These are phyloP conservation scores for Euproctis similis DNA, from an alignment of 2,888 invertebrate species.

Conservation along the genomic window DNA sequence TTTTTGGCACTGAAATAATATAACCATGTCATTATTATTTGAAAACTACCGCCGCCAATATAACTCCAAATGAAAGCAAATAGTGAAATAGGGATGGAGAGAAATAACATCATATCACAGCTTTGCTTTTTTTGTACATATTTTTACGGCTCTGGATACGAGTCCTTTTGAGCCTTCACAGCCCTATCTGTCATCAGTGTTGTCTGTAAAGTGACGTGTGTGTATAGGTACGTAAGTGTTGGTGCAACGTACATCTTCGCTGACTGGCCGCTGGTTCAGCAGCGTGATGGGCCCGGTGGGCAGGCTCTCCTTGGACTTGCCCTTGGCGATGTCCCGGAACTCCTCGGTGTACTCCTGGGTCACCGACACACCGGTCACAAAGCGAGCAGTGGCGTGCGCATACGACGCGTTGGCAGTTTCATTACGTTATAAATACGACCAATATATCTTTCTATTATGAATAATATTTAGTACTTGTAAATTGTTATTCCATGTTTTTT, in stretches of 20 bases:
- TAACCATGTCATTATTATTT: too few relatives aligned
- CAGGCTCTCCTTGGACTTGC: slow-evolving; percentile 93
- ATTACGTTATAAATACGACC: background rate
- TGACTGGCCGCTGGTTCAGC: slow-evolving; percentile 95
- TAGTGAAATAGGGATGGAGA: too few relatives aligned
- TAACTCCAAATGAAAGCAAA: too few relatives aligned
- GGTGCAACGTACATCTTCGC: slow-evolving; percentile 88
- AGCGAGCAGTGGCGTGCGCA: slow-evolving; percentile 52
- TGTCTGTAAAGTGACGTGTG: slow-evolving; percentile 9
- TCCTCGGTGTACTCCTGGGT: slow-evolving; percentile 96
- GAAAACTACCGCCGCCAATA: too few relatives aligned
- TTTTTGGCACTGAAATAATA: too few relatives aligned
- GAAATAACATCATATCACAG: too few relatives aligned
- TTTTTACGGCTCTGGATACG: too few relatives aligned
- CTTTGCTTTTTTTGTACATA: too few relatives aligned
- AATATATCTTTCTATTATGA: too few relatives aligned
- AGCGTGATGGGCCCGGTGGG: slow-evolving; percentile 95
- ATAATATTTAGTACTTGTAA: too few relatives aligned
- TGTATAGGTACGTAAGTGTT: slow-evolving; percentile 12
- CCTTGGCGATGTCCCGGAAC: slow-evolving; percentile 97
- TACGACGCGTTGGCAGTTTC: slow-evolving; percentile 34
- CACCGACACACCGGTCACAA: slow-evolving; percentile 58
- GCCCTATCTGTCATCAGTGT: too few relatives aligned
- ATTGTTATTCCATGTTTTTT: too few relatives aligned
- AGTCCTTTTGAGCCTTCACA: slow-evolving; percentile 8